These are phyloP conservation scores for Latrodectus elegans DNA, from an alignment of 2,888 invertebrate species.

Conservation along the genomic window DNA sequence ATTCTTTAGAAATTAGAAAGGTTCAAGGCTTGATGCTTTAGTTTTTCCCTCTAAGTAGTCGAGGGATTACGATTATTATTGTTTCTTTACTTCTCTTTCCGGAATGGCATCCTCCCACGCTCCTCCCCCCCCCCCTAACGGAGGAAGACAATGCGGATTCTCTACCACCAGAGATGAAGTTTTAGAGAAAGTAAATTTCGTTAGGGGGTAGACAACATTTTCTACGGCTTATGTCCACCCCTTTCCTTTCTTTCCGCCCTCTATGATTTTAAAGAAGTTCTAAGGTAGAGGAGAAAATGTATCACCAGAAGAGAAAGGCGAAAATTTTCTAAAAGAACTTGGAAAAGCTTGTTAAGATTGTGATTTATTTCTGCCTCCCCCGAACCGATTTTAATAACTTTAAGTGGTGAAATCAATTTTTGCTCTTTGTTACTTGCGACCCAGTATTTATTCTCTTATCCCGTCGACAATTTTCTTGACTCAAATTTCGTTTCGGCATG, in stretches of 20 bases:
- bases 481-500: too few species aligned
- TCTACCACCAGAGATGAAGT: too few species aligned
- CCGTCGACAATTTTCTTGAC: too few species aligned
- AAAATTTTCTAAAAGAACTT: background rate
- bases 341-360: background rate
- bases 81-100: slow-evolving; percentile 11
- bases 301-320: background rate
- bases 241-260: background rate
- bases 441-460: too few species aligned
- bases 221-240: background rate
- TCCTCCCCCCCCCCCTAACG: too few species aligned
- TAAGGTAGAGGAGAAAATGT: background rate
- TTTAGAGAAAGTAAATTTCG: background rate
- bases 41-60: slow-evolving; percentile 48
- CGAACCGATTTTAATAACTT: background rate
- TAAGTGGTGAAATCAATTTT: background rate
- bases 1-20: background rate
- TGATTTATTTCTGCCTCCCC: background rate
- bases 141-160: too few species aligned
- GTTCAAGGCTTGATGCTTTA: background rate
- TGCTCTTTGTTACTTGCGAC: background rate
- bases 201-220: background rate
- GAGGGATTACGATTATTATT: slow-evolving; percentile 40
- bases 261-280: background rate
- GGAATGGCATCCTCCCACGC: background rate